Evolutionary conservation across 2,113 vertebrate genomes (phyloP), one percentile per base, ranked within the genome.

Genomic region (Leptobrachium ailaonicum): DNA sequence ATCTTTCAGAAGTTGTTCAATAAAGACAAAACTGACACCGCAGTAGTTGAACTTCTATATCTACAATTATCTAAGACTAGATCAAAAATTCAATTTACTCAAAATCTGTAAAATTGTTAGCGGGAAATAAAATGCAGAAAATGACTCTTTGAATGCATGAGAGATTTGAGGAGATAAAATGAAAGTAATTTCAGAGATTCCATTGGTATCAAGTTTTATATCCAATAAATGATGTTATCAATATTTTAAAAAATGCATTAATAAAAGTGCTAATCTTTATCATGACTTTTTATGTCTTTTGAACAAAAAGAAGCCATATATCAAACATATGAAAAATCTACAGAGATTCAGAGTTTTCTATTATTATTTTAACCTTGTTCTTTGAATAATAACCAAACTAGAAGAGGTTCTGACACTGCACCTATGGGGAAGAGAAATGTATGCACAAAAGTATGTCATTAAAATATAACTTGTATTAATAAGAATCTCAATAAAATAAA

Each of bases 241-340:
- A 60, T 60, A 2, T 54, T 8, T 8, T 13, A 60, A 60, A 60
- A 60, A 60, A 60, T 60, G 56, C 56, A 60, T 60, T 60, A 13
- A 41, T 66, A 41, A 70, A 50, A 11, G 66, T 1, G 11, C 43
- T 60, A 11, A 81, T 6, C 44, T 77, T 67, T 72, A 54, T 71
- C 12, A 40, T 71, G 32, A 13, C 13, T 43, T 53, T 66, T 32
- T 62, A 77, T 77, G 43, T 68, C 11, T 20, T 43, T 1, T 56
- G n/a, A 78, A 73, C 44, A 77, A 81, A 32, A 13, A 12, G 56
- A 60, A 60, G 3, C 56, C 11, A 60, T 60, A 60, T 60, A 60
- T 60, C 56, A 60, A 60, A 1, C 11, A 12, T 12, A 60, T 8
- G 11, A 60, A 60, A 60, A 60, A 12, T 60, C 56, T 60, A 12